Base-by-base conservation (phyloP, 2,888 invertebrate genomes). In the Bimastos eiseni region DNA sequence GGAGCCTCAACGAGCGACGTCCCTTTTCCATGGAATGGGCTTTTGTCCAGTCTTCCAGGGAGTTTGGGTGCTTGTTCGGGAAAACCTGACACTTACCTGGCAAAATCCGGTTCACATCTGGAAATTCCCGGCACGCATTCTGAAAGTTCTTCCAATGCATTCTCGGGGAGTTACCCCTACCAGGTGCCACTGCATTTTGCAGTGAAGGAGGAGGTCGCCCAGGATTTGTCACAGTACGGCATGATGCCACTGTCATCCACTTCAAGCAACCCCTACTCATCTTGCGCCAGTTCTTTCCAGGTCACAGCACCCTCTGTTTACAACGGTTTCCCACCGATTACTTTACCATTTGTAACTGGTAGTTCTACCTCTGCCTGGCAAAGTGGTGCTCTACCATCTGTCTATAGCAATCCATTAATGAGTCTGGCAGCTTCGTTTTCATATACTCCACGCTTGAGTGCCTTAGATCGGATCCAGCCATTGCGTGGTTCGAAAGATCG, bases 261-360 rank as follows among this genome's bases (percentile, higher is more conserved):
- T 86, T 86, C 86, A 70, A 70, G n/a, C 70, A 30, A 70, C n/a
- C 70, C 30, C 8, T n/a, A 70, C 70, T 70, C 70, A 70, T 13
- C 30, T 70, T 11, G 0, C n/a, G 70, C 11, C 70, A 70, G n/a
- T 70, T n/a, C 70, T 70, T 70, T 70, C 70, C 70, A 70, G 70
- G 30, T 70, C n/a, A 70, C 70, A n/a, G n/a, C 70, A n/a, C 70
- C 70, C 70, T 70, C 70, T 70, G 70, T 70, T 70, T 70, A 70
- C 70, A 70, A n/a, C 17, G 70, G 70, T 70, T 70, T 70, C 1
- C 70, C 70, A 70, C n/a, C 70, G 70, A 8, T 70, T 30, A n/a
- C 70, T 30, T n/a, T 70, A 70, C 70, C 70, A n/a, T 70, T 70
- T 8, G 70, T 30, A n/a, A n/a, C 70, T 70, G 70, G 70, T 11